A percentile compares a stretch with the other conserved stretches of the same genome.
Conservation (phyloP, 2,888 invertebrate genomes). For the Suillia variegata region DNA sequence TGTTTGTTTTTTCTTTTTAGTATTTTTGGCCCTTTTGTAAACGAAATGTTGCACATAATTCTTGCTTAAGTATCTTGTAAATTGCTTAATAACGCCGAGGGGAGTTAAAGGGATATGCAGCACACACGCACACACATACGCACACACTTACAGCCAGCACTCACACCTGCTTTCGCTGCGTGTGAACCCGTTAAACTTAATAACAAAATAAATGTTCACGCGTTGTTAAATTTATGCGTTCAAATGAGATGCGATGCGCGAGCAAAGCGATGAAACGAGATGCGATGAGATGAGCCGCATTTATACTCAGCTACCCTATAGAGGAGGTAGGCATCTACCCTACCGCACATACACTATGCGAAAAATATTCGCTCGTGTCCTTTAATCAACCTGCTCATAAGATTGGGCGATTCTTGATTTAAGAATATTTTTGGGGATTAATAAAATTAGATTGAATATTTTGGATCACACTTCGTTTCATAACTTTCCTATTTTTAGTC, state of each 20-base stretch:
- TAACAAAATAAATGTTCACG: conserved; percentile 58
- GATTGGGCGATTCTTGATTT: too few relatives aligned
- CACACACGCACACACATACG: conserved; percentile 8
- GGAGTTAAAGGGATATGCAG: conserved; percentile 29
- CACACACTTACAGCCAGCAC: background rate
- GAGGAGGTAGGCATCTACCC: background rate
- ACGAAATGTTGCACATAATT: conserved; percentile 57
- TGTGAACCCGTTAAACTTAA: conserved; percentile 49
- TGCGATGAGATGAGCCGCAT: background rate
- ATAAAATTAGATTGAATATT: too few relatives aligned
- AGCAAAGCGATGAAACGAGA: background rate
- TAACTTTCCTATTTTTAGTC: too few relatives aligned
- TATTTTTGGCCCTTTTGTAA: too few relatives aligned
- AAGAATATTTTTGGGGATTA: too few relatives aligned
- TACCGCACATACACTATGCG: too few relatives aligned
- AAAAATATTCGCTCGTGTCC: too few relatives aligned
- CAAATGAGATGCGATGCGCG: too few relatives aligned
- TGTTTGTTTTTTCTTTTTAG: too few relatives aligned
- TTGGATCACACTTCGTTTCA: too few relatives aligned
- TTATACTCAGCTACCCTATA: background rate
- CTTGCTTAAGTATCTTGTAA: conserved; percentile 59
- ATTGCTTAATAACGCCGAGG: conserved; percentile 58
- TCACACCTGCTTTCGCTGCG: conserved; percentile 12
- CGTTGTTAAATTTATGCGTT: conserved; percentile 52
- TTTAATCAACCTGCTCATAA: too few relatives aligned